phyloP scores from a whole-genome alignment of 2,888 invertebrate species.

The Drosophila subquinaria region DNA sequence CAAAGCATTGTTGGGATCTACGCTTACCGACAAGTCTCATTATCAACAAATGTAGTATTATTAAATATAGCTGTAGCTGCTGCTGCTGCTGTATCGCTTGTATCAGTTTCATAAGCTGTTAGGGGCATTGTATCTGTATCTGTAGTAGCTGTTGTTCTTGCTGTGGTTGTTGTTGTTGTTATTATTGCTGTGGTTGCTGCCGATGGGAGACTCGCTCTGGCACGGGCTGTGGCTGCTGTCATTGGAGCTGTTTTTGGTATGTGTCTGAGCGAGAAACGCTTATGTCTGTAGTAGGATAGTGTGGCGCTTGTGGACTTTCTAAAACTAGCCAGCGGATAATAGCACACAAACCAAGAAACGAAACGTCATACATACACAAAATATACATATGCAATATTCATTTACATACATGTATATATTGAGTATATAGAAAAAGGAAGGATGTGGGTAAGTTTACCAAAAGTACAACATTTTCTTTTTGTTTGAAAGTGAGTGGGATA shows the following conservation, averaged over 20 bases:
- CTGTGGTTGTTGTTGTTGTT: constrained; percentile 30
- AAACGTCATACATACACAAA: constrained; percentile 38
- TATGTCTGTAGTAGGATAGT: constrained; percentile 83
- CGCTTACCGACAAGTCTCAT: constrained; percentile 84
- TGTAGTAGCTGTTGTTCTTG: constrained; percentile 30
- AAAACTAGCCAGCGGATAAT: constrained; percentile 79
- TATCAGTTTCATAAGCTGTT: constrained; percentile 62
- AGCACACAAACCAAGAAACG: constrained; percentile 64
- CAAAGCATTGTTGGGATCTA: constrained; percentile 42
- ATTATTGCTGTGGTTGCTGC: constrained; percentile 30
- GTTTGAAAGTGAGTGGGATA: constrained; percentile 3
- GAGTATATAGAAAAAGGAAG: constrained; percentile 7
- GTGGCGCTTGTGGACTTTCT: constrained; percentile 80
- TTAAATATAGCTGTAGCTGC: constrained; percentile 65
- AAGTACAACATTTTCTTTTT: constrained; percentile 10
- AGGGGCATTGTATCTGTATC: constrained; percentile 60
- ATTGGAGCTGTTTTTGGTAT: constrained; percentile 78
- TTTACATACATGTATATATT: not conserved
- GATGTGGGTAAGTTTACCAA: constrained; percentile 39
- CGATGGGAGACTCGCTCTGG: constrained; percentile 68
- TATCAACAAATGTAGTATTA: constrained; percentile 77
- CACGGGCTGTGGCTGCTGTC: constrained; percentile 57
- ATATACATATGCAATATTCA: constrained; percentile 10
- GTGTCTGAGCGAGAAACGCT: constrained; percentile 83
- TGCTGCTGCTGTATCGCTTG: constrained; percentile 70